Conservation (phyloP, 1,140 invertebrate species). For the Chironomus tepperi region DNA sequence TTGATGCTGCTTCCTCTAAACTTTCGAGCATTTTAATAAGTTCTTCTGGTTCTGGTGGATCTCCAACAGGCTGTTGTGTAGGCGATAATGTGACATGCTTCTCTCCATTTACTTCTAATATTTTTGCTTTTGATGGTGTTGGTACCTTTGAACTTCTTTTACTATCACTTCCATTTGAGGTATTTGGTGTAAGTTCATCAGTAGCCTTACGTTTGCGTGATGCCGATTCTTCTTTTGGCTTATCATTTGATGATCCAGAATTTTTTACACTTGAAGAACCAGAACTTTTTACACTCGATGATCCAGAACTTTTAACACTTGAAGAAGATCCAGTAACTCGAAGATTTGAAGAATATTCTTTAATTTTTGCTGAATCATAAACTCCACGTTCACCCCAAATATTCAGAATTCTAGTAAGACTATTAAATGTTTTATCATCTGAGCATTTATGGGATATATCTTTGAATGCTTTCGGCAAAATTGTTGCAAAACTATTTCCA, state of each 20-base stretch:
- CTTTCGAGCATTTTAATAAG: conserved; percentile 74
- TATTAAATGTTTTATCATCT: conserved; percentile 66
- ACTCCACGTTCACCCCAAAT: conserved; percentile 92
- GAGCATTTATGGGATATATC: conserved; percentile 60
- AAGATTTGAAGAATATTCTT: conserved; percentile 46
- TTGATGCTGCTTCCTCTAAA: conserved; percentile 87
- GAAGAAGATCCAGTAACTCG: neutral
- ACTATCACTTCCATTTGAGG: conserved; percentile 33
- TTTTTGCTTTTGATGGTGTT: conserved; percentile 25
- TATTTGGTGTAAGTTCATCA: conserved; percentile 33
- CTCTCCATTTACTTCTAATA: conserved; percentile 57
- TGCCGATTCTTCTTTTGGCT: conserved; percentile 33
- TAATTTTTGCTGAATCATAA: conserved; percentile 69
- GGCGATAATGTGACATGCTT: conserved; percentile 66
- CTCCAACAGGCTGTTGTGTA: conserved; percentile 57
- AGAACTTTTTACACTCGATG: neutral
- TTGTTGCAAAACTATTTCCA: conserved; percentile 71
- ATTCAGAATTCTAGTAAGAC: conserved; percentile 68
- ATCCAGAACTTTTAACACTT: neutral
- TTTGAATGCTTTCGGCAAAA: conserved; percentile 70
- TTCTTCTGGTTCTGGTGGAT: conserved; percentile 83
- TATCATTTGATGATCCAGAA: neutral
- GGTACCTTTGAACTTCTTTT: conserved; percentile 30
- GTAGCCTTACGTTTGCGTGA: conserved; percentile 33
- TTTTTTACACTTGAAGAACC: no score